phyloP scores from a whole-genome alignment of 1,140 invertebrate genomes.

The Campodea augens region DNA sequence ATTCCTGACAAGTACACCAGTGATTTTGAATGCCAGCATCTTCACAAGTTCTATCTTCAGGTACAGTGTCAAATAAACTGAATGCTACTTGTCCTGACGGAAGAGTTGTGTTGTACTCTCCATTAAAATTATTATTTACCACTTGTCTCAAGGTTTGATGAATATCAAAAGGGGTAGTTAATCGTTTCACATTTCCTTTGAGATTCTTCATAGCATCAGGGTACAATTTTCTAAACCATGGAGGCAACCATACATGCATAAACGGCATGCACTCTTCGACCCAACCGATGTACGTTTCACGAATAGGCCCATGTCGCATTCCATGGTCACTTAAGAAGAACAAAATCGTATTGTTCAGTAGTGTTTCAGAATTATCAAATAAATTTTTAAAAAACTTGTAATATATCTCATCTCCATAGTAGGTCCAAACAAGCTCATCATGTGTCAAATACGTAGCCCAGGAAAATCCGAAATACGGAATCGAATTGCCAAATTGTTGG shows the following conservation, averaged over 20 bases:
- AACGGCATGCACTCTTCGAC: constrained; percentile 14
- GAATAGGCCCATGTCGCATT: constrained; percentile 24
- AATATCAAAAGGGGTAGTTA: constrained; percentile 12
- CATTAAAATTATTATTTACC: constrained; percentile 1
- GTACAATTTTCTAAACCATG: constrained; percentile 9
- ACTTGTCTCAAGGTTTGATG: constrained; percentile 12
- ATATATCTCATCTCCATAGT: not conserved
- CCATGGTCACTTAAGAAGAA: constrained; percentile 12
- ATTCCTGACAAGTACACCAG: constrained; percentile 13
- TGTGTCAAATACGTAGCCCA: not conserved
- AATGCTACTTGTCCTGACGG: constrained; percentile 4
- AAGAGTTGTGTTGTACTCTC: not conserved
- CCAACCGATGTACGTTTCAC: constrained; percentile 12
- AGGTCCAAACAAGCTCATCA: not conserved
- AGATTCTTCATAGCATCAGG: constrained; percentile 7
- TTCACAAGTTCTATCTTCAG: constrained; percentile 9
- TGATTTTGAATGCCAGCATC: constrained; percentile 11
- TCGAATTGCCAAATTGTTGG: not conserved
- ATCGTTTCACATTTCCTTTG: constrained; percentile 7
- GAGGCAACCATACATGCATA: constrained; percentile 9
- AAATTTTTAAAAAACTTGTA: not conserved
- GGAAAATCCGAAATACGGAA: not conserved
- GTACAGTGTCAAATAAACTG: constrained; percentile 11
- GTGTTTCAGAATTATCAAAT: constrained; percentile 3
- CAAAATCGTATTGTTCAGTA: constrained; percentile 9